These are phyloP conservation scores for Monoplex corrugatus DNA, from an alignment of 2,888 invertebrate genomes.

Conservation along the genomic window DNA sequence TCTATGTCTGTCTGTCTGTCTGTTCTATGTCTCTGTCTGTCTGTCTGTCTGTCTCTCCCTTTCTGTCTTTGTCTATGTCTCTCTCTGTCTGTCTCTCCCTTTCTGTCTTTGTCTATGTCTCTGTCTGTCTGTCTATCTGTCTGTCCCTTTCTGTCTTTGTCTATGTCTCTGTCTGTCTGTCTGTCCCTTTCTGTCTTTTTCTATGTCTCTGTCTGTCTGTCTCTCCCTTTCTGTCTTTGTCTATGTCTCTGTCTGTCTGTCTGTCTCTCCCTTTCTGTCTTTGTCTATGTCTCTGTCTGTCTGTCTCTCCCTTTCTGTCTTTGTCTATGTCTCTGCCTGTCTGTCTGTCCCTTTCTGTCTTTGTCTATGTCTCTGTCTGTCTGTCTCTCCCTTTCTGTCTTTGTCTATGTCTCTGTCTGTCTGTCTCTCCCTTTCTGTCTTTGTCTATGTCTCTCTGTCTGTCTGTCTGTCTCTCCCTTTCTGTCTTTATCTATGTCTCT, in stretches of 20 bases:
- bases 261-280: neutral
- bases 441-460: neutral
- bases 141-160: neutral
- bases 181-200: neutral
- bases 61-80: no score
- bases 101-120: no score
- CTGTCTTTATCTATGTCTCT: no score
- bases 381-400: slow-evolving; percentile 16
- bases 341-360: neutral
- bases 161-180: neutral
- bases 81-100: no score
- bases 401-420: neutral
- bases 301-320: neutral
- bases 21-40: no score
- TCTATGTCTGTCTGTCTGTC: no score
- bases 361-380: neutral
- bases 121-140: no score
- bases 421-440: neutral
- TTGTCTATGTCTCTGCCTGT: neutral
- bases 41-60: no score
- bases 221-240: neutral
- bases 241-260: neutral
- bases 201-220: neutral
- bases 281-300: neutral
- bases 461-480: no score